Evolutionary conservation across 1,140 invertebrate genomes (phyloP).

Genomic region (Chionoecetes opilio): DNA sequence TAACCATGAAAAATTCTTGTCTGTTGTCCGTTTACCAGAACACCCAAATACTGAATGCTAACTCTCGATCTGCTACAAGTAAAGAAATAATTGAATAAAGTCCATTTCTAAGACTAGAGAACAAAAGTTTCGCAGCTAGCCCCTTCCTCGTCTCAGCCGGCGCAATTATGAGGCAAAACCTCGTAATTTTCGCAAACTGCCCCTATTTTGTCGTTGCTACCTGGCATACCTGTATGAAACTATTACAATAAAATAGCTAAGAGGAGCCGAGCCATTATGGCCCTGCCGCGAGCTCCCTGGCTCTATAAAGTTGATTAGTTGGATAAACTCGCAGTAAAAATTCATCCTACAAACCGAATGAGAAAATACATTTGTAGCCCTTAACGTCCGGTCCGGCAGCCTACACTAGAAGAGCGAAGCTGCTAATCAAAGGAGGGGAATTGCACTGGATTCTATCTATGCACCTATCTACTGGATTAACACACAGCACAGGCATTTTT

Average conservation of each 20-base stretch:
- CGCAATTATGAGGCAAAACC: conserved; percentile 58
- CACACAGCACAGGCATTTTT: too few species aligned
- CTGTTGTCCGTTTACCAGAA: not conserved
- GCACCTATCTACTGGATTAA: too few species aligned
- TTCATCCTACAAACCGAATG: not conserved
- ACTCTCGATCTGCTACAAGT: too few species aligned
- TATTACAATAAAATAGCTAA: conserved; percentile 62
- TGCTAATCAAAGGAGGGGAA: not conserved
- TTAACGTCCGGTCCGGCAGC: not conserved
- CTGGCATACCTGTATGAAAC: conserved; percentile 58
- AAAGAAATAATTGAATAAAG: not conserved
- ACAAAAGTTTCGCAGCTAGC: not conserved
- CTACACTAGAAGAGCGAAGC: not conserved
- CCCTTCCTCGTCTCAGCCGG: not conserved
- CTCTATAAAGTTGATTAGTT: not conserved
- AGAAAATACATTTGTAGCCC: not conserved
- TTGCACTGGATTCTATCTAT: too few species aligned
- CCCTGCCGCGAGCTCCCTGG: not conserved
- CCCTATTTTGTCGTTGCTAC: too few species aligned
- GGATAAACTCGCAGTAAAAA: not conserved
- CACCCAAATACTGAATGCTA: too few species aligned
- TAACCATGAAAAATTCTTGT: conserved; percentile 12
- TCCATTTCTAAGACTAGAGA: not conserved
- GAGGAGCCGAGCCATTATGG: conserved; percentile 50
- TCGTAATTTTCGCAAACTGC: conserved; percentile 52